Evolutionary conservation across 2,888 invertebrate species (phyloP).

Genomic region (Syritta pipiens): DNA sequence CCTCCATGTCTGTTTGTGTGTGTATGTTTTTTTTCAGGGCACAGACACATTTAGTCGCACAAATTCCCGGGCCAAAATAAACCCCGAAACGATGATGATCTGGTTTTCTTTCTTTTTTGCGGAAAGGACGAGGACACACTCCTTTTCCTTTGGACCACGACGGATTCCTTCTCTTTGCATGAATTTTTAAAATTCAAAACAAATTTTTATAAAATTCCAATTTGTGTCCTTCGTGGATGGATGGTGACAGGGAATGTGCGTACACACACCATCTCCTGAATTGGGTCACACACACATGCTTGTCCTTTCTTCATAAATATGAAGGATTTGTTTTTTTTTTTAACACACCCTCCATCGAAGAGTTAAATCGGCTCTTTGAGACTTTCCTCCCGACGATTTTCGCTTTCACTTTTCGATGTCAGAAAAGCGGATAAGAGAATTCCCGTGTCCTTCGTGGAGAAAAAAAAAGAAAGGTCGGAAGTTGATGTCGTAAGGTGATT

Average conservation of each 20-base stretch:
- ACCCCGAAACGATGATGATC: constrained; percentile 39
- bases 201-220: constrained; percentile 57
- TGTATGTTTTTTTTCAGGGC: not conserved
- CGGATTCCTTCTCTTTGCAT: constrained; percentile 1
- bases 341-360: not conserved
- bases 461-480: constrained; percentile 9
- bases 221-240: constrained; percentile 18
- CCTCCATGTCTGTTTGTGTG: not conserved
- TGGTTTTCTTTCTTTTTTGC: not conserved
- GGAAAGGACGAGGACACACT: not conserved
- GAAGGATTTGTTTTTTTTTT: constrained; percentile 19
- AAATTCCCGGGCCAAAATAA: constrained; percentile 41
- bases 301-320: not conserved
- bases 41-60: constrained; percentile 30
- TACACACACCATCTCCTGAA: not conserved
- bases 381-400: not conserved
- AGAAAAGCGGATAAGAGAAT: constrained; percentile 21
- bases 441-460: not conserved
- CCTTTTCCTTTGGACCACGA: not conserved
- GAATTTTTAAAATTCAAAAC: constrained; percentile 44
- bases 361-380: not conserved
- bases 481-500: constrained; percentile 37
- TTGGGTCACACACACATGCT: not conserved
- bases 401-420: not conserved
- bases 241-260: not conserved